phyloP scores from a whole-genome alignment of 2,797 vertebrate genomes.

The Rhincodon typus region DNA sequence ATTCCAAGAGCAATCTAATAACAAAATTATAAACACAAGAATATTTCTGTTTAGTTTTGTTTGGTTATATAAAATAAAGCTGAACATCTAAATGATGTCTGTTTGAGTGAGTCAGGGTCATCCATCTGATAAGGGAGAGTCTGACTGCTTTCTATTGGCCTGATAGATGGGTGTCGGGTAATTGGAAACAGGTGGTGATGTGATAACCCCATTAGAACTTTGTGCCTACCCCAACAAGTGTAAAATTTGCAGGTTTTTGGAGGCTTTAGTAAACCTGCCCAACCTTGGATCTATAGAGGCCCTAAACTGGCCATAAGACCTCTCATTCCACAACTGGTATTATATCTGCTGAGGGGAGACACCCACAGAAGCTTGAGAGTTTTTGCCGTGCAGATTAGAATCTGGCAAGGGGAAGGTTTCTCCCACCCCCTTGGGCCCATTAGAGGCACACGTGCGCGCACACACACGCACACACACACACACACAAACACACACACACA shows the following conservation, averaged over 20 bases:
- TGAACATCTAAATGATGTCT: background rate
- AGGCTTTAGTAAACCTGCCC: too few relatives aligned
- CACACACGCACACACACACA: too few relatives aligned
- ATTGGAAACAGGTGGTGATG: too few relatives aligned
- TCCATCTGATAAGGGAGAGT: background rate
- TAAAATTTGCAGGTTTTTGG: too few relatives aligned
- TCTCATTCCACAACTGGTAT: background rate
- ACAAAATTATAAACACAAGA: background rate
- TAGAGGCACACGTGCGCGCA: too few relatives aligned
- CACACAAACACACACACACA: too few relatives aligned
- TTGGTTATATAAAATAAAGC: background rate
- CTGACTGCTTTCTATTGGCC: background rate
- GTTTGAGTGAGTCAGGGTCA: background rate
- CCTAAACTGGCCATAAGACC: background rate
- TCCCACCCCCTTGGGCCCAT: too few relatives aligned
- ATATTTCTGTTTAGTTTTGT: background rate
- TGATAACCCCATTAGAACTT: background rate
- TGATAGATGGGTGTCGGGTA: background rate
- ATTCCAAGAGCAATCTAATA: background rate
- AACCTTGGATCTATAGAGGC: too few relatives aligned
- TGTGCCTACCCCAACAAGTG: too few relatives aligned
- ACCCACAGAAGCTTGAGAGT: too few relatives aligned
- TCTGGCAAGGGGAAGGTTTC: too few relatives aligned
- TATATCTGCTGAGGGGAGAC: background rate
- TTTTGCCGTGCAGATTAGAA: too few relatives aligned